Evolutionary conservation across 2,113 vertebrate genomes (phyloP), one percentile per base, ranked within the genome.

Genomic region (Martes martes): DNA sequence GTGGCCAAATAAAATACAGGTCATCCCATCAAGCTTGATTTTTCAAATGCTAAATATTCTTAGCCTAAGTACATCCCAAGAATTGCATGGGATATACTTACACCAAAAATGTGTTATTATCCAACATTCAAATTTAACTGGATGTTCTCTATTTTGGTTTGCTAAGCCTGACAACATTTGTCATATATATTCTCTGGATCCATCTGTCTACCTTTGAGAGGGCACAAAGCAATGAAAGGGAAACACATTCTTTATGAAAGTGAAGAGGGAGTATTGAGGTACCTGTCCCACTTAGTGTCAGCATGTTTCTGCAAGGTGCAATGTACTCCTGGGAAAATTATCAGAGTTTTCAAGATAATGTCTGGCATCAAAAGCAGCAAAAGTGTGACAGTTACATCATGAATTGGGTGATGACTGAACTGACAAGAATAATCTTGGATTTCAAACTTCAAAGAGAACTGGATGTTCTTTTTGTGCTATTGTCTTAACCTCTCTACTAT

Each of bases 41-140:
- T 79, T 50, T 5, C 6, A 93, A 50, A 79, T 26, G 81, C 31
- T 21, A 86, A 63, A 81, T 55, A 39, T 78, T 88, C 88, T 79
- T 61, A 45, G 9, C 9, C 50, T 78, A 87, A 47, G 10, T 80
- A 15, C 71, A 24, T 57, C 23, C 21, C 39, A 95, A 65, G 7
- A 28, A 95, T 52, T 71, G 0, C 21, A 88, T 31, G 59, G 8
- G 6, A 69, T 84, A 33, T 81, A 85, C 11, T 93, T 91, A 94
- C n/a, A 13, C 11, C 11, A 57, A 81, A 65, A 88, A 87, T 88
- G 7, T 47, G 47, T 50, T 5, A 47, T 31, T 93, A 61, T 57
- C 47, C 39, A 36, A 78, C 69, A 96, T 87, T 73, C 6, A 95
- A 95, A 95, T 65, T 74, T 95, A 91, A 81, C 33, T 89, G 15